These are phyloP conservation scores for Argentina silus DNA, from an alignment of 2,797 vertebrate genomes.

Conservation along the genomic window DNA sequence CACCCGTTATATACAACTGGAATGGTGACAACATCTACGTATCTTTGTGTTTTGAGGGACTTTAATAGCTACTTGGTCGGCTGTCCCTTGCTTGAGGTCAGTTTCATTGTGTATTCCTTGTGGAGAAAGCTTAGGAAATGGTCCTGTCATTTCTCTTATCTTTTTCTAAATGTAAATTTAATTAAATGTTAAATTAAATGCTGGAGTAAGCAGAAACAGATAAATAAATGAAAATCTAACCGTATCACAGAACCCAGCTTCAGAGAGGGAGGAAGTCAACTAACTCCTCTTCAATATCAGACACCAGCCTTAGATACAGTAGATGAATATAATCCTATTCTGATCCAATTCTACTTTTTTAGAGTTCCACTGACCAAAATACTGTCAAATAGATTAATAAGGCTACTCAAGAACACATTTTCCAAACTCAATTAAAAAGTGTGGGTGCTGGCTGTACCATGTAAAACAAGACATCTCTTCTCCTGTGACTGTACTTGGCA, in stretches of 20 bases:
- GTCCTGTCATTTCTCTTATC: no score
- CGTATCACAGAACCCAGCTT: slow-evolving; percentile 9
- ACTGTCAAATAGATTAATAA: no score
- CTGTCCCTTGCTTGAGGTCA: neutral
- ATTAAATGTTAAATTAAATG: slow-evolving; percentile 7
- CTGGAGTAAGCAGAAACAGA: slow-evolving; percentile 16
- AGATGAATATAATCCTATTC: no score
- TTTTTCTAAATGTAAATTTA: neutral
- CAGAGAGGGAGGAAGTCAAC: neutral
- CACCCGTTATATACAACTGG: no score
- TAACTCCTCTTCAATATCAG: no score
- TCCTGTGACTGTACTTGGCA: neutral
- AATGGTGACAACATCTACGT: no score
- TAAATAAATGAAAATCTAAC: slow-evolving; percentile 7
- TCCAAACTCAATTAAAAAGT: no score
- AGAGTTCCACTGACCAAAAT: no score
- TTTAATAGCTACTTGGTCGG: neutral
- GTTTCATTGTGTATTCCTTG: neutral
- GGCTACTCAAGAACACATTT: neutral
- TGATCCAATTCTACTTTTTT: no score
- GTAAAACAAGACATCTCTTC: neutral
- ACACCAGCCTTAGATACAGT: no score
- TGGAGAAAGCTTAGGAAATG: neutral
- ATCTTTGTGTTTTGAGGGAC: neutral
- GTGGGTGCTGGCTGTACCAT: neutral